Evolutionary conservation across 2,797 vertebrate genomes (phyloP), one percentile per base, ranked within the genome.

Genomic region (Peromyscus attwateri): DNA sequence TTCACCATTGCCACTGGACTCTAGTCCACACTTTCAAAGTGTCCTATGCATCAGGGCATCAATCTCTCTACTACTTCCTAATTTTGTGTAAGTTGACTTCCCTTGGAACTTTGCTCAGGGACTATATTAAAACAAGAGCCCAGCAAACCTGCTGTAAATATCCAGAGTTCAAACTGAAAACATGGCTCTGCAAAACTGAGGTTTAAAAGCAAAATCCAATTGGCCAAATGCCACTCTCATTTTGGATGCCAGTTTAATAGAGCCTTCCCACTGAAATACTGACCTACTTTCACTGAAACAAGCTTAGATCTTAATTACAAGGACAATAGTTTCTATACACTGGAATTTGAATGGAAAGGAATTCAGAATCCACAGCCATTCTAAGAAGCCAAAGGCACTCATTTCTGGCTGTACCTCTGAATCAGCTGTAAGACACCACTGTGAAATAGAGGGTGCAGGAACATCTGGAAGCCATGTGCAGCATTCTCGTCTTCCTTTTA

Each of bases 201-300:
- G 93, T 79, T 87, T 73, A 89, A 93, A 92, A 84, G 77, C 46
- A 94, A 93, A 98, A 92, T 29, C 34, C 75, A 96, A 70, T 49
- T 76, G 90, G 84, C 17, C 43, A 83, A 95, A 80, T 80, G 85
- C 31, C 43, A 60, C 17, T 79, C 52, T 91, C 31, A 68, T 57
- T 49, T 55, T 60, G 83, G 79, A 85, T 60, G 91, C 37, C 68
- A 55, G 14, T 66, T 90, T 85, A 91, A 91, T 0, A 94, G 91
- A 81, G 34, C 21, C 29, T 79, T 94, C n/a, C 40, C 49, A 55
- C 6, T 91, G 46, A 96, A 97, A 95, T 49, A 95, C 57, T 81
- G 89, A 98, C n/a, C 76, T 16, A 90, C 27, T 75, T 95, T 93
- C 64, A 40, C 37, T 57, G 43, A 95, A 91, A 81, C 31, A 68